Evolutionary conservation across 2,797 vertebrate genomes (phyloP).

Genomic region (Acipenser oxyrinchus): DNA sequence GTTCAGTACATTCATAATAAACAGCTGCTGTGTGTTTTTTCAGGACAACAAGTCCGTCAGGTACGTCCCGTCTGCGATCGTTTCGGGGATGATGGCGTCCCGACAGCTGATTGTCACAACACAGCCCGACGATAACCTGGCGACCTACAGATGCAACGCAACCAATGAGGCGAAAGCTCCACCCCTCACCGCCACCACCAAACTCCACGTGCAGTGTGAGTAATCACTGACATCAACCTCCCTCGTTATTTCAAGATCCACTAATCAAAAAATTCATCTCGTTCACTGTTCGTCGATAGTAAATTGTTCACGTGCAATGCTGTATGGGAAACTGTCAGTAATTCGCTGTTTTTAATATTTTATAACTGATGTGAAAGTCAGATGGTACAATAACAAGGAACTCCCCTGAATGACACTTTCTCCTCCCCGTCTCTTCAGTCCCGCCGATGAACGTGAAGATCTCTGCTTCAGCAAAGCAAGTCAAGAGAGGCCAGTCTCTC

Average conservation of each 20-base stretch:
- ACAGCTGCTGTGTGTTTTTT: background rate
- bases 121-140: constrained; percentile 72
- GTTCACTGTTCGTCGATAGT: too few relatives aligned
- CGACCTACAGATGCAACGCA: constrained; percentile 67
- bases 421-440: constrained; percentile 40
- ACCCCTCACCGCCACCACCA: constrained; percentile 46
- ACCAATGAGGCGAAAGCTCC: constrained; percentile 50
- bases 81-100: constrained; percentile 63
- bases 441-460: constrained; percentile 67
- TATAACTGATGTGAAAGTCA: too few relatives aligned
- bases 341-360: too few relatives aligned
- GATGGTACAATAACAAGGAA: too few relatives aligned
- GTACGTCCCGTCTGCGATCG: constrained; percentile 30
- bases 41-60: constrained; percentile 48
- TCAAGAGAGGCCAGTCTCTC: constrained; percentile 55
- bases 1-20: too few relatives aligned
- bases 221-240: constrained; percentile 2
- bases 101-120: constrained; percentile 58
- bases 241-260: background rate
- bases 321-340: background rate
- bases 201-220: constrained; percentile 71
- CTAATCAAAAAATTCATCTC: background rate
- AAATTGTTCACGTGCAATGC: background rate
- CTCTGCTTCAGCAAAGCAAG: constrained; percentile 38
- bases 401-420: background rate